Evolutionary conservation across 2,113 vertebrate species (phyloP).

Genomic region (Thamnophis sirtalis): DNA sequence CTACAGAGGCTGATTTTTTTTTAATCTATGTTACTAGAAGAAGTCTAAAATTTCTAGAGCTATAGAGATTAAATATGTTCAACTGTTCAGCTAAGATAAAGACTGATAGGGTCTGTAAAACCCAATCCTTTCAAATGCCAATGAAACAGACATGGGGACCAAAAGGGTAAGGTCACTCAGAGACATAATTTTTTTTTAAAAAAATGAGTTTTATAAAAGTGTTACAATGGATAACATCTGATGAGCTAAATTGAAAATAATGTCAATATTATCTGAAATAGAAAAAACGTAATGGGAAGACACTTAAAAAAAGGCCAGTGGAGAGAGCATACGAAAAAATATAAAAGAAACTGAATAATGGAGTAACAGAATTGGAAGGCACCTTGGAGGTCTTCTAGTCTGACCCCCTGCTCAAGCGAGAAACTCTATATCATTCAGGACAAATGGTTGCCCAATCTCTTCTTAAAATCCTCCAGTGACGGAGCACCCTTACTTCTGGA

Average conservation of each 20-base stretch:
- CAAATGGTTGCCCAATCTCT: not conserved
- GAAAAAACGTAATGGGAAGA: not conserved
- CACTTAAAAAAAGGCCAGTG: not conserved
- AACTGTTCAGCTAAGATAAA: slow-evolving; percentile 40
- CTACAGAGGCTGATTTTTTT: not conserved
- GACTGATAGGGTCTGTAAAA: not conserved
- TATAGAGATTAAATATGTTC: not conserved
- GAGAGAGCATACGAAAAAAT: not conserved
- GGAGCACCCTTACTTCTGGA: not conserved
- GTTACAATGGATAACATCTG: not conserved
- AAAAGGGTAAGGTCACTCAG: not conserved
- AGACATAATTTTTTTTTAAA: not conserved
- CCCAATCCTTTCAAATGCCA: slow-evolving; percentile 17
- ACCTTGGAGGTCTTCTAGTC: not conserved
- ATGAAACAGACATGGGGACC: not conserved
- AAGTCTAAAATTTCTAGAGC: slow-evolving; percentile 21
- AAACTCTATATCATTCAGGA: not conserved
- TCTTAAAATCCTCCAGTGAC: not conserved
- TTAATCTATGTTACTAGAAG: fast-evolving
- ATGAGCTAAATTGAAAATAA: not conserved
- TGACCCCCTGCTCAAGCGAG: not conserved
- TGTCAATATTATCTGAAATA: not conserved
- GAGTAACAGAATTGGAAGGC: not conserved
- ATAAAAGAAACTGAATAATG: not conserved
- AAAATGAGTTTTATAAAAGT: not conserved